Percentiles rank a stretch among this genome's conserved stretches.
phyloP scores from a whole-genome alignment of 2,888 invertebrate genomes.

The Argyresthia albistria region DNA sequence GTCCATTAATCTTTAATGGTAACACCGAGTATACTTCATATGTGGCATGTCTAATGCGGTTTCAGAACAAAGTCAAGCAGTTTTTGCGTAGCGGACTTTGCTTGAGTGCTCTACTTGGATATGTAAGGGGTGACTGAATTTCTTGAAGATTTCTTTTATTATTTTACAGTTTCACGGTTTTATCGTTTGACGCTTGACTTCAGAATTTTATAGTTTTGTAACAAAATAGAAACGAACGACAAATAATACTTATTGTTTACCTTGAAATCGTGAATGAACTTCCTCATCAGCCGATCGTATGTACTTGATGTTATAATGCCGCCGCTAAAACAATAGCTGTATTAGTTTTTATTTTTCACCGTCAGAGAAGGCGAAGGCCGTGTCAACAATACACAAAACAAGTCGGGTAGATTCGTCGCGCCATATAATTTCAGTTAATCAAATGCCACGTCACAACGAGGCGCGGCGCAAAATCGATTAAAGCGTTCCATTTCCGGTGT shows the following conservation, averaged over 20 bases:
- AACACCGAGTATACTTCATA: slow-evolving; percentile 63
- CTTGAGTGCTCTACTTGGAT: too few species aligned
- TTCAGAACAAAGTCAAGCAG: slow-evolving; percentile 36
- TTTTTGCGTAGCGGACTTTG: too few species aligned
- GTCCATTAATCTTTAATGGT: slow-evolving; percentile 68
- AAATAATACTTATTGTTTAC: slow-evolving; percentile 24
- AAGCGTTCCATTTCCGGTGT: slow-evolving; percentile 64
- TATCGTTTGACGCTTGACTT: too few species aligned
- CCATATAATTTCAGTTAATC: slow-evolving; percentile 68
- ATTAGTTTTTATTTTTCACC: slow-evolving; percentile 64
- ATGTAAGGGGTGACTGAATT: too few species aligned
- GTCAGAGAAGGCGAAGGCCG: slow-evolving; percentile 41
- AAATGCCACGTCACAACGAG: slow-evolving; percentile 60
- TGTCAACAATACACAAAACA: slow-evolving; percentile 60
- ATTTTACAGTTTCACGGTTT: too few species aligned
- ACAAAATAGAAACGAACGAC: too few species aligned
- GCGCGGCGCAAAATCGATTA: slow-evolving; percentile 64
- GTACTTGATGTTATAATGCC: slow-evolving; percentile 56
- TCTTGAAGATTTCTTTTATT: too few species aligned
- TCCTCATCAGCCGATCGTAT: slow-evolving; percentile 35
- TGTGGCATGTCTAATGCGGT: slow-evolving; percentile 59
- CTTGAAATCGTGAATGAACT: slow-evolving; percentile 60
- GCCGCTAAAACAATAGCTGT: slow-evolving; percentile 63
- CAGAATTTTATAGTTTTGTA: too few species aligned
- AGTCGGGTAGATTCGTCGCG: slow-evolving; percentile 57